These are phyloP conservation scores for Cyanoderma ruficeps DNA, from an alignment of 2,113 vertebrate species.

Conservation along the genomic window DNA sequence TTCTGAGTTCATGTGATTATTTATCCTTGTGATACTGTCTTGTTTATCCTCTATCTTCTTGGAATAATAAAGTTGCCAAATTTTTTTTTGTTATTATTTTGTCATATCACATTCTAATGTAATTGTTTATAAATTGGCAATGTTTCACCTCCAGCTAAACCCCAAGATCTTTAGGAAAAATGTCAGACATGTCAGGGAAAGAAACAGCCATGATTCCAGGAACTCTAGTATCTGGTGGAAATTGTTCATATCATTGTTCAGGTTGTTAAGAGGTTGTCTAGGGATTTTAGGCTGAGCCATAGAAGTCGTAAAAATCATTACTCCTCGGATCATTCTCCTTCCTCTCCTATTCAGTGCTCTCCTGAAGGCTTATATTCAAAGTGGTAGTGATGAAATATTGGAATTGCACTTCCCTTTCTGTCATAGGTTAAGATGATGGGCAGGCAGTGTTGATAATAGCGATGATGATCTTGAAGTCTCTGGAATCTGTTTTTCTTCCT, in stretches of 20 bases:
- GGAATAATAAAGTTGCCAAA: not conserved
- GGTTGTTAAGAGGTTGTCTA: not conserved
- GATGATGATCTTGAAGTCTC: constrained; percentile 24
- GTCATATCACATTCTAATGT: not conserved
- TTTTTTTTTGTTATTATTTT: not conserved
- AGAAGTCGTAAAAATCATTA: not conserved
- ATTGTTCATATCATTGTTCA: not conserved
- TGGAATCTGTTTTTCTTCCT: constrained; percentile 7
- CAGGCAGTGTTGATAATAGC: not conserved
- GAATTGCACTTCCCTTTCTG: not conserved
- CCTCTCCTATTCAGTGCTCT: not conserved
- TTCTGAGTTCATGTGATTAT: not conserved
- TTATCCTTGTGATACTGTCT: not conserved
- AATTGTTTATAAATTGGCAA: not conserved
- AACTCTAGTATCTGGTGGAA: not conserved
- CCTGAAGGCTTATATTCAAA: not conserved
- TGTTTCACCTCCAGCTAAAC: not conserved
- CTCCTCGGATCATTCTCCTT: not conserved
- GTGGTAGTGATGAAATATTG: not conserved
- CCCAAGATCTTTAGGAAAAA: not conserved
- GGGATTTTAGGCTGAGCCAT: not conserved
- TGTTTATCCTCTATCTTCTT: not conserved
- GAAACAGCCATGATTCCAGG: not conserved
- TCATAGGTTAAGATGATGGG: not conserved
- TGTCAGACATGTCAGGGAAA: not conserved